These are phyloP conservation scores for Xestoiulus laeticollis DNA, from an alignment of 2,888 invertebrate genomes.

Conservation along the genomic window DNA sequence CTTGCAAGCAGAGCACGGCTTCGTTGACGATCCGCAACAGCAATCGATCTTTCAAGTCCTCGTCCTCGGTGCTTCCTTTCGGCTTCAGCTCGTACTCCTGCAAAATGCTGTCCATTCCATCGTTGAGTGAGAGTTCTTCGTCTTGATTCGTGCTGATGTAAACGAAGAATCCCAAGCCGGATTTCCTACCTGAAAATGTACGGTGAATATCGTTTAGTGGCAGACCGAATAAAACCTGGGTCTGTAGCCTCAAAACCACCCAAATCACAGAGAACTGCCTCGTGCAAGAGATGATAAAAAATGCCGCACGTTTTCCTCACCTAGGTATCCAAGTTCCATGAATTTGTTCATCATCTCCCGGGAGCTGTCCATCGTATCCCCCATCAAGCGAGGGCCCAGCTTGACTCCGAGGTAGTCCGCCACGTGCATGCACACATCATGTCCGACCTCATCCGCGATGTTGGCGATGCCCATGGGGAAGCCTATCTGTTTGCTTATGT, in stretches of 20 bases:
- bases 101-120: slow-evolving; percentile 76
- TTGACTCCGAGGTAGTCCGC: slow-evolving; percentile 74
- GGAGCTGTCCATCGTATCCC: slow-evolving; percentile 74
- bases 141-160: slow-evolving; percentile 82
- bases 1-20: slow-evolving; percentile 93
- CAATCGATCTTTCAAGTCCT: slow-evolving; percentile 89
- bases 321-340: slow-evolving; percentile 88
- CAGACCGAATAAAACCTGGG: too few relatives aligned
- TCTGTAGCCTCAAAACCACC: too few relatives aligned
- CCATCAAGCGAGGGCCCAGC: slow-evolving; percentile 62
- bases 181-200: slow-evolving; percentile 77
- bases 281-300: too few relatives aligned
- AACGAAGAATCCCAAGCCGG: slow-evolving; percentile 90
- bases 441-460: slow-evolving; percentile 93
- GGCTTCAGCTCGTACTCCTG: slow-evolving; percentile 76
- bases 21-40: slow-evolving; percentile 97
- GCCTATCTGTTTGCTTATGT: slow-evolving; percentile 84
- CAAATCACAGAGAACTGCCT: too few relatives aligned
- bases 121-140: slow-evolving; percentile 73
- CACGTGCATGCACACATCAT: slow-evolving; percentile 74
- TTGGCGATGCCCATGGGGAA: slow-evolving; percentile 98
- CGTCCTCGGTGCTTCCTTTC: slow-evolving; percentile 78
- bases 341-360: slow-evolving; percentile 82
- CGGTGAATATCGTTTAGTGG: too few relatives aligned
- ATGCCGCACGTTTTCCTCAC: slow-evolving; percentile 62